These are phyloP conservation scores for human DNA, from an alignment of 2,113 vertebrate species.

Conservation along the genomic window GRCh38 chr4:146343501-146344000, in stretches of 20 bases:
- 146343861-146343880: neutral
- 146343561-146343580: neutral
- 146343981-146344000: neutral
- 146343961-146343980: neutral
- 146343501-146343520: neutral
- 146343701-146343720: neutral
- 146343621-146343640: neutral
- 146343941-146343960: neutral
- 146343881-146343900: neutral
- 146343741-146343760: neutral
- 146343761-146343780: neutral
- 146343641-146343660: neutral
- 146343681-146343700: neutral
- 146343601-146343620: neutral
- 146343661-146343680: neutral
- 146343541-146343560: neutral
- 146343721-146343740: neutral
- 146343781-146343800: neutral
- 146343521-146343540: neutral
- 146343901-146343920: neutral
- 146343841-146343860: constrained; percentile 13
- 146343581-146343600: neutral
- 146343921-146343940: neutral
- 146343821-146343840: neutral
- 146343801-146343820: neutral